Evolutionary conservation across 2,797 vertebrate species (phyloP), one percentile per base, ranked within the genome.

Genomic region (Urophycis tenuis): DNA sequence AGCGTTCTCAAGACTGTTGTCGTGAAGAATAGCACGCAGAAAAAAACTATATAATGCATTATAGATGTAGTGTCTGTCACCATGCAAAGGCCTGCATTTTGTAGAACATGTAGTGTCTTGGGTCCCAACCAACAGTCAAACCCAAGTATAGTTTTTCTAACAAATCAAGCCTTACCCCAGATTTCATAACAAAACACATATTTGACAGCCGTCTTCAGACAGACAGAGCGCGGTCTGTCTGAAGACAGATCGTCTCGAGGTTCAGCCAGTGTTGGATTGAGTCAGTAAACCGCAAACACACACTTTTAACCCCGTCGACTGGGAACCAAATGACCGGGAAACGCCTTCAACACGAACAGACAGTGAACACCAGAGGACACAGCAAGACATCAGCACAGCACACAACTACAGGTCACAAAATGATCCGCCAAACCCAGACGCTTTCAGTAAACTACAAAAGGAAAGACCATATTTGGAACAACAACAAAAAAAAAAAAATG

Each of bases 1-100:
- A 84, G 79, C 77, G 5, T 64, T 1, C 73, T 74, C 74, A 39
- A 39, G 67, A 35, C 32, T 32, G 45, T n/a, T n/a, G 75, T 29
- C 34, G 22, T 15, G 11, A 74, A 60, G 75, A 67, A 74, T 25
- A 3, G 32, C 11, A 33, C 73, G 30, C n/a, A 53, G 36, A 15
- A 53, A 2, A 15, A 41, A 3, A 14, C 11, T 73, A 22, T 5
- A 5, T 29, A 41, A 64, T 53, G 30, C 10, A 33, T 71, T 29
- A 29, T 12, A 29, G 25, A 67, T 29, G 8, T 25, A 67, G 60
- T 67, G 60, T 67, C 60, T 67, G 12, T 67, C 60, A 29, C 60
- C 25, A 67, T 12, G 29, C 60, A 67, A 67, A 67, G n/a, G 25
- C n/a, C n/a, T 67, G 53, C 9, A 29, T 67, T 67, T 25, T 67